These are phyloP conservation scores for Steinernema khuongi DNA, from an alignment of 1,140 invertebrate species.

Conservation along the genomic window DNA sequence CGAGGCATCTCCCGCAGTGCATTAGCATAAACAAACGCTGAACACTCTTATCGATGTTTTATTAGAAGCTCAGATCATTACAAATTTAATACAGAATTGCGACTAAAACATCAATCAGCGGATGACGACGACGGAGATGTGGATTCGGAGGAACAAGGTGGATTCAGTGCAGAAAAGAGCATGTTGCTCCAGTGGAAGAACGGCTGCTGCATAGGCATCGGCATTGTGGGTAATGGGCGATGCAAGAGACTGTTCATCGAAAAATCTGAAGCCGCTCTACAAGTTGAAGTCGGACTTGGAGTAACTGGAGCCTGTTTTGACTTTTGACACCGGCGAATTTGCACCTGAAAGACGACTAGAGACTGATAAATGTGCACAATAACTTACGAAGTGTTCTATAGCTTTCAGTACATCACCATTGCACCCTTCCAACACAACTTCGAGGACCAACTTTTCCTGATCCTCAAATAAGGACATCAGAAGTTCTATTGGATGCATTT, in stretches of 20 bases:
- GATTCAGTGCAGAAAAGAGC: not conserved
- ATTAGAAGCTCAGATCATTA: not conserved
- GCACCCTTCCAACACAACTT: slow-evolving; percentile 76
- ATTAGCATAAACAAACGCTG: slow-evolving; percentile 3
- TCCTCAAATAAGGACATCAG: slow-evolving; percentile 77
- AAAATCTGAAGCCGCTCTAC: not conserved
- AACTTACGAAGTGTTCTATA: slow-evolving; percentile 66
- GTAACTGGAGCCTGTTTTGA: not conserved
- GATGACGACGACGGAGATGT: not conserved
- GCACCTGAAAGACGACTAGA: not conserved
- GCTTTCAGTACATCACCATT: slow-evolving; percentile 77
- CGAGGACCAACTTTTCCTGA: slow-evolving; percentile 75
- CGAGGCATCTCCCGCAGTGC: not conserved
- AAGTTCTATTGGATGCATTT: slow-evolving; percentile 73
- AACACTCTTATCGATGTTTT: not conserved
- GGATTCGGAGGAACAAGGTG: not conserved
- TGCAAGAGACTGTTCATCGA: not conserved
- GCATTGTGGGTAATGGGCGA: not conserved
- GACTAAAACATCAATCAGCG: not conserved
- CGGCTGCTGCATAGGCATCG: not conserved
- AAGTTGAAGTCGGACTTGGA: not conserved
- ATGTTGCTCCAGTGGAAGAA: not conserved
- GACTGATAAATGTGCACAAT: not conserved
- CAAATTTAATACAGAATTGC: not conserved
- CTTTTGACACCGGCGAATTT: not conserved